These are phyloP conservation scores for Drosophila picticornis DNA, from an alignment of 2,888 invertebrate genomes.

Conservation along the genomic window DNA sequence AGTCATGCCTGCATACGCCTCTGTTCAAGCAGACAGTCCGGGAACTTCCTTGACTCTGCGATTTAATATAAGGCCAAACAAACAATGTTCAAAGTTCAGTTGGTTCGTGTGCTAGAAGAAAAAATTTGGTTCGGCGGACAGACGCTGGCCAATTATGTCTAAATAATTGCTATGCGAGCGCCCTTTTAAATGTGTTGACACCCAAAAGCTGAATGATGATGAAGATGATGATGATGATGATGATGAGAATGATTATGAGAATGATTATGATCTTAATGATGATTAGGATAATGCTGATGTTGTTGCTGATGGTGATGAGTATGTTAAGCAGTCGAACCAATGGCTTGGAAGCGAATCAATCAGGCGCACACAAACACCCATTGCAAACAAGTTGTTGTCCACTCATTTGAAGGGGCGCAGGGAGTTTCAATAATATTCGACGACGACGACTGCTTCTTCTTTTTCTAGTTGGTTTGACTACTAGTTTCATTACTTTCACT, in stretches of 20 bases:
- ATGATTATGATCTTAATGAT: constrained; percentile 5
- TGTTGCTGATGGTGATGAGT: constrained; percentile 40
- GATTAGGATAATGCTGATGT: constrained; percentile 4
- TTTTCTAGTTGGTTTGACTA: neutral
- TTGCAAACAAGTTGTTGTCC: constrained; percentile 54
- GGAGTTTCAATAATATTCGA: neutral
- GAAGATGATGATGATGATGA: constrained; percentile 16
- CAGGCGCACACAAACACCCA: constrained; percentile 55
- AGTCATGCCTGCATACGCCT: neutral
- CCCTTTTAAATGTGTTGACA: constrained; percentile 70
- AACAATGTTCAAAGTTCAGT: constrained; percentile 34
- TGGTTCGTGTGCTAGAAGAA: constrained; percentile 4
- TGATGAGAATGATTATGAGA: neutral
- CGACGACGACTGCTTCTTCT: neutral
- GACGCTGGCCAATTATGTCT: constrained; percentile 66
- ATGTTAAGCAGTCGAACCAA: constrained; percentile 53
- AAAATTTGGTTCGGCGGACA: constrained; percentile 37
- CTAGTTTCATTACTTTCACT: constrained; percentile 8
- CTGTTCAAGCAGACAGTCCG: neutral
- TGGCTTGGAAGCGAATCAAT: constrained; percentile 73
- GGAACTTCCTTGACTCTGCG: neutral
- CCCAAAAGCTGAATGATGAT: constrained; percentile 17
- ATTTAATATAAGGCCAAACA: constrained; percentile 2
- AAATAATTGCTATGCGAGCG: constrained; percentile 71
- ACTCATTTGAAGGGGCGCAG: constrained; percentile 1